Base-by-base conservation (phyloP, 2,797 vertebrate genomes). In the Morelia viridis region DNA sequence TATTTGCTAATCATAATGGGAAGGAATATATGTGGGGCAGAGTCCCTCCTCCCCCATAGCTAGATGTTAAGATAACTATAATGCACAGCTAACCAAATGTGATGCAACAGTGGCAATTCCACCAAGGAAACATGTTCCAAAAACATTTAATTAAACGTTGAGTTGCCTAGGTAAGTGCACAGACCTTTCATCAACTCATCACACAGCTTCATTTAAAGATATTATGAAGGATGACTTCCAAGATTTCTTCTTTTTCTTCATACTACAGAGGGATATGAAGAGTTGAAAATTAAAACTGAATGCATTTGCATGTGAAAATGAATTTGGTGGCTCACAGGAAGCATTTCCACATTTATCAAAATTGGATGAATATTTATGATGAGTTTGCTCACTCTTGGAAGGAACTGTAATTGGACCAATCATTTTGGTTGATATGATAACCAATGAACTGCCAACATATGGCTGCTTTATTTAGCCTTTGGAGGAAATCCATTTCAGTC, bases 201-300 rank as follows among this genome's bases (percentile, higher is more conserved):
- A 96, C 93, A 26, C 93, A 94, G 89, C 26, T 93, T 93, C 89
- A 91, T 88, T 93, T 94, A 93, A 56, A 71, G 60, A 91, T 92
- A 91, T 91, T 94, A 92, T 92, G 92, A 88, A 93, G 41, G 61
- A 88, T 50, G 28, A 85, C 9, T 65, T 94, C 93, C 95, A 95
- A 87, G 88, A 95, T 68, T 91, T 93, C 76, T 24, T 41, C 53
- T 60, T 28, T 89, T 56, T 89, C 13, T 26, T 94, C 94, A 92
- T 90, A 90, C 57, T 92, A 50, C 58, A 93, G 71, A 91, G 28
- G 50, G 87, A 90, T 83, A 71, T 93, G 85, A 95, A 94, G 50
- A 90, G 41, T 24, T 93, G 89, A 93, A 96, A 97, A 93, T 95
- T 93, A 95, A 97, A 96, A 96, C 92, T 57, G 17, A 95, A 94